Percentiles rank a stretch among this genome's conserved stretches.
Evolutionary conservation across 2,888 invertebrate genomes (phyloP).

Genomic region (Omphaloscelis lunosa): DNA sequence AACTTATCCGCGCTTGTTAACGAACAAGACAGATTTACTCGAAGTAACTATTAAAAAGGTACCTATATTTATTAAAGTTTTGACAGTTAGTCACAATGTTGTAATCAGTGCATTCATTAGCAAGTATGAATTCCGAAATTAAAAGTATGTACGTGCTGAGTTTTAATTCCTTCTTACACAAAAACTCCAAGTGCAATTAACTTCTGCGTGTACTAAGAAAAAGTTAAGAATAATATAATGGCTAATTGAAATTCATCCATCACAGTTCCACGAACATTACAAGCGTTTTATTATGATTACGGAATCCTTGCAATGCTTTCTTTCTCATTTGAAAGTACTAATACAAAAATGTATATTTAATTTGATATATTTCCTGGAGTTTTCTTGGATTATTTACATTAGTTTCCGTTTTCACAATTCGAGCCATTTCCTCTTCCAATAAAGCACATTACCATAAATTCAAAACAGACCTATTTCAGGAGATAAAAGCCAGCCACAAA

Average conservation of each 20-base stretch:
- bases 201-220: constrained; percentile 16
- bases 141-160: constrained; percentile 29
- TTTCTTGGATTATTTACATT: constrained; percentile 18
- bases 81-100: constrained; percentile 19
- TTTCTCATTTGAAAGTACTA: constrained; percentile 6
- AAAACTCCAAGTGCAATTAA: constrained; percentile 28
- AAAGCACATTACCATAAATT: constrained; percentile 42
- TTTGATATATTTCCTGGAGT: constrained; percentile 2
- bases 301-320: constrained; percentile 6
- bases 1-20: neutral
- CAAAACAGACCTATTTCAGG: constrained; percentile 20
- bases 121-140: constrained; percentile 18
- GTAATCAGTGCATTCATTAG: constrained; percentile 15
- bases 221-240: constrained; percentile 6
- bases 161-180: constrained; percentile 20
- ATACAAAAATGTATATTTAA: constrained; percentile 17
- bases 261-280: constrained; percentile 13
- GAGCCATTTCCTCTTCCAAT: constrained; percentile 35
- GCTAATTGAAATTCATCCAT: constrained; percentile 38
- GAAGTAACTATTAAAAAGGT: neutral
- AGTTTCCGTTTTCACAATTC: constrained; percentile 16
- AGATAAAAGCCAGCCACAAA: constrained; percentile 41
- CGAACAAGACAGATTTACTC: neutral
- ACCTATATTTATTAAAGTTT: neutral
- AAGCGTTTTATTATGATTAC: constrained; percentile 39